Percentiles rank a stretch among this genome's conserved stretches.
Evolutionary conservation across 2,888 invertebrate species (phyloP).

Genomic region (Fragum fragum): DNA sequence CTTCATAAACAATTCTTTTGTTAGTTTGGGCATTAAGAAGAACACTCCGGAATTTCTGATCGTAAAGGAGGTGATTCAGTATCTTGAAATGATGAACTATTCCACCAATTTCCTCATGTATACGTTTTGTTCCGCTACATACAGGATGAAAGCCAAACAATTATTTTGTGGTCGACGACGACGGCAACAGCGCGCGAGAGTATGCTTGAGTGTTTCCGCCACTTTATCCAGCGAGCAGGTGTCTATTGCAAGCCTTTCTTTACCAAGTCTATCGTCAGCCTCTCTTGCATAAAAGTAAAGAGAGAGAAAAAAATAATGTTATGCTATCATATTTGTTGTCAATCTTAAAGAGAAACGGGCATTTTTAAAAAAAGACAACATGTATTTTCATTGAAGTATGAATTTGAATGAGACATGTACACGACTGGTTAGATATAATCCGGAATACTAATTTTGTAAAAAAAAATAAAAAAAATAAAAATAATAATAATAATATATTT

Average conservation of each 20-base stretch:
- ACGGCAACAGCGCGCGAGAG: background rate
- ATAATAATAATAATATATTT: no score
- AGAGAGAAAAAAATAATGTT: no score
- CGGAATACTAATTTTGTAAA: no score
- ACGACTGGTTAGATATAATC: no score
- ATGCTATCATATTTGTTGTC: no score
- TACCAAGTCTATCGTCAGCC: background rate
- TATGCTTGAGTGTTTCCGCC: background rate
- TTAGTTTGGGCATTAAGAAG: conserved; percentile 54
- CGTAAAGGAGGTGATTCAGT: conserved; percentile 64
- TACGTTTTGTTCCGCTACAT: conserved; percentile 62
- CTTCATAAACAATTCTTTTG: conserved; percentile 57
- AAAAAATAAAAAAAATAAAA: no score
- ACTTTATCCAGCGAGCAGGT: background rate
- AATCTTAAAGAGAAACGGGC: no score
- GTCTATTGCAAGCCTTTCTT: background rate
- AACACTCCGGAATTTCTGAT: conserved; percentile 41
- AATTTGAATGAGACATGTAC: no score
- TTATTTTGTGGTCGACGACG: background rate
- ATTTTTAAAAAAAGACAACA: no score
- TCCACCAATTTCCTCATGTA: conserved; percentile 75
- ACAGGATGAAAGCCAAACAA: conserved; percentile 16
- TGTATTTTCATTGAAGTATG: no score
- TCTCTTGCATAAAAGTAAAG: background rate
- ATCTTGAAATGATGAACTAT: conserved; percentile 73